Conservation (phyloP, 2,888 invertebrate genomes). For the Phorcus lineatus region DNA sequence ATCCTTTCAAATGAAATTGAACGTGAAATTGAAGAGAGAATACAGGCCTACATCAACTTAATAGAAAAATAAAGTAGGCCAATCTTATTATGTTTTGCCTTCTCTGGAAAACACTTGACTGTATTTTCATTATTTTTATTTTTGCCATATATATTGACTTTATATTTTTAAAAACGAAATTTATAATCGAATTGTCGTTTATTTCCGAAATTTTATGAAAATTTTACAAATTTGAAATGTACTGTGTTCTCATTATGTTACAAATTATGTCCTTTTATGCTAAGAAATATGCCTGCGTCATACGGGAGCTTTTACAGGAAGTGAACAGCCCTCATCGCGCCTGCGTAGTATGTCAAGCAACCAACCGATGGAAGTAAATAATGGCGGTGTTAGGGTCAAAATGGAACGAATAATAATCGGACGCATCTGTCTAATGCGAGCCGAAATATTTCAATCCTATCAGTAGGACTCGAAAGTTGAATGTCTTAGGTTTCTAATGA, state of each 20-base stretch:
- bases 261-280: slow-evolving; percentile 22
- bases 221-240: neutral
- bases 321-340: slow-evolving; percentile 44
- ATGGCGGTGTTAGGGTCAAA: slow-evolving; percentile 60
- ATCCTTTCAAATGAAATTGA: no score
- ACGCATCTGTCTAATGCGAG: slow-evolving; percentile 48
- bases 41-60: no score
- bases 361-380: slow-evolving; percentile 66
- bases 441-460: slow-evolving; percentile 6
- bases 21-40: no score
- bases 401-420: slow-evolving; percentile 51
- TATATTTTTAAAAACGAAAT: no score
- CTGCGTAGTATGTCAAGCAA: slow-evolving; percentile 66
- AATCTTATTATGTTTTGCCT: no score
- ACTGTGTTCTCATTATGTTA: slow-evolving; percentile 14
- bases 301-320: slow-evolving; percentile 54
- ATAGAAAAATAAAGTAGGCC: no score
- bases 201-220: neutral
- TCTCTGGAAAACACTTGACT: no score
- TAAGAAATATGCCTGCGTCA: slow-evolving; percentile 31
- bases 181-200: no score
- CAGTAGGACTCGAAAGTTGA: slow-evolving; percentile 6
- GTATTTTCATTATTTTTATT: no score
- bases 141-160: no score
- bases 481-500: slow-evolving; percentile 25